Conservation (phyloP, 2,797 vertebrate species). For the Sylvia borin region DNA sequence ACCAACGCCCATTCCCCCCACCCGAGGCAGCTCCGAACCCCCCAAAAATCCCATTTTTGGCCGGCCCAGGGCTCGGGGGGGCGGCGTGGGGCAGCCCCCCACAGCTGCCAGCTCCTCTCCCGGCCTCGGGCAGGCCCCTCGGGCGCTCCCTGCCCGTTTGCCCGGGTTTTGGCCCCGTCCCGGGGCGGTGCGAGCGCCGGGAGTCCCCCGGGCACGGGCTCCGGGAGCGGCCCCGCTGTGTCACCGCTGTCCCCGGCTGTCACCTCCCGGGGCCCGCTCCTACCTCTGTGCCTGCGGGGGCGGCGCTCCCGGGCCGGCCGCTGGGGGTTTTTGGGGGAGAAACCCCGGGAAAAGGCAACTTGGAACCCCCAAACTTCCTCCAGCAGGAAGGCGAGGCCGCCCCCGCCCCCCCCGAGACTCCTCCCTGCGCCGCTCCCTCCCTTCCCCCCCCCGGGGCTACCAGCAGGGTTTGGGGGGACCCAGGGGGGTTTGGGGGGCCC, state of each 20-base stretch:
- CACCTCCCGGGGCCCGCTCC: background rate
- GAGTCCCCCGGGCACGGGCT: background rate
- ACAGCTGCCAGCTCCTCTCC: background rate
- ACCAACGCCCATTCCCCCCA: rapidly evolving
- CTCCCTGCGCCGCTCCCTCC: background rate
- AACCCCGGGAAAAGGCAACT: background rate
- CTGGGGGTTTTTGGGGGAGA: too few relatives aligned
- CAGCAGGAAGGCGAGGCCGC: background rate
- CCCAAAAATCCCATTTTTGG: background rate
- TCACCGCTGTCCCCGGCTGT: background rate
- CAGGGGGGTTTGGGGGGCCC: background rate
- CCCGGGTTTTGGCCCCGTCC: background rate
- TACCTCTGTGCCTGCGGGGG: background rate
- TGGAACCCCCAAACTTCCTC: background rate
- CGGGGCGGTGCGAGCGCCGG: background rate
- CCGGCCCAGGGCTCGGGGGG: background rate
- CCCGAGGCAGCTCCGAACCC: background rate
- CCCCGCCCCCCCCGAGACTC: background rate
- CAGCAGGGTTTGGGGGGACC: too few relatives aligned
- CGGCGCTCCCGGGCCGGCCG: background rate
- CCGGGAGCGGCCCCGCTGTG: background rate
- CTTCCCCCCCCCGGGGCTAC: background rate
- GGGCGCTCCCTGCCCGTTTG: too few relatives aligned
- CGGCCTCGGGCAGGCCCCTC: too few relatives aligned
- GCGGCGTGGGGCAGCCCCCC: background rate